Evolutionary conservation across 2,113 vertebrate species (phyloP).

Genomic region (Argyrosomus japonicus): DNA sequence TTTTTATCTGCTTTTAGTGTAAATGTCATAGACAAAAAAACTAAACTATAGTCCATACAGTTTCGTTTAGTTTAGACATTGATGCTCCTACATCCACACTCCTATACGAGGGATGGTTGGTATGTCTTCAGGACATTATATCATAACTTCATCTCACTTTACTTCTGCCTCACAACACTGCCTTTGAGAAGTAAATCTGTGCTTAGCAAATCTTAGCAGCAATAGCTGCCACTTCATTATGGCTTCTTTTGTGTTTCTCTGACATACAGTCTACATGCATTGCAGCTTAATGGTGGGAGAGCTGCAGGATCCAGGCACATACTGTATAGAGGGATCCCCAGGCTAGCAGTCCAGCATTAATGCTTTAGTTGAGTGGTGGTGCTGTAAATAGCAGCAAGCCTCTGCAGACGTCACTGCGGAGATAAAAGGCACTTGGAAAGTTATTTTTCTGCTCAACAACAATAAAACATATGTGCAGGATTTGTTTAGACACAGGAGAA

Average conservation of each 20-base stretch:
- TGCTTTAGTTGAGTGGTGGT: slow-evolving; percentile 43
- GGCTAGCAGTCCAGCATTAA: slow-evolving; percentile 40
- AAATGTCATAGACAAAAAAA: not conserved
- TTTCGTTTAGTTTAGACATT: not conserved
- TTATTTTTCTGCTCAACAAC: slow-evolving; percentile 13
- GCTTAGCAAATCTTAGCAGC: not conserved
- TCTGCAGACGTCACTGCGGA: slow-evolving; percentile 25
- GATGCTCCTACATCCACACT: slow-evolving; percentile 1
- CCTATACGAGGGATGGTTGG: not conserved
- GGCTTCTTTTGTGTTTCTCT: slow-evolving; percentile 47
- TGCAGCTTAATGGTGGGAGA: slow-evolving; percentile 30
- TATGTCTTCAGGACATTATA: slow-evolving; percentile 42
- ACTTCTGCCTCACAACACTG: slow-evolving; percentile 49
- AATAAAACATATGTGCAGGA: not conserved
- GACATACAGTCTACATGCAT: slow-evolving; percentile 35
- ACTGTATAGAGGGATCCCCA: slow-evolving; percentile 40
- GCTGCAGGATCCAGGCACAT: slow-evolving; percentile 32
- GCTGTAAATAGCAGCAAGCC: slow-evolving; percentile 61
- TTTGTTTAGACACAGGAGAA: not conserved
- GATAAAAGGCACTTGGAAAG: slow-evolving; percentile 20
- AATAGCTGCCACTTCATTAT: slow-evolving; percentile 37
- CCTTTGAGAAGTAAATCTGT: slow-evolving; percentile 40
- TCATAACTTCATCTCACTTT: slow-evolving; percentile 12
- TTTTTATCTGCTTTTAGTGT: slow-evolving; percentile 24
- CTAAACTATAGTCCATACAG: too few relatives aligned